These are phyloP conservation scores for Iguana delicatissima DNA, from an alignment of 2,797 vertebrate species.

Conservation along the genomic window DNA sequence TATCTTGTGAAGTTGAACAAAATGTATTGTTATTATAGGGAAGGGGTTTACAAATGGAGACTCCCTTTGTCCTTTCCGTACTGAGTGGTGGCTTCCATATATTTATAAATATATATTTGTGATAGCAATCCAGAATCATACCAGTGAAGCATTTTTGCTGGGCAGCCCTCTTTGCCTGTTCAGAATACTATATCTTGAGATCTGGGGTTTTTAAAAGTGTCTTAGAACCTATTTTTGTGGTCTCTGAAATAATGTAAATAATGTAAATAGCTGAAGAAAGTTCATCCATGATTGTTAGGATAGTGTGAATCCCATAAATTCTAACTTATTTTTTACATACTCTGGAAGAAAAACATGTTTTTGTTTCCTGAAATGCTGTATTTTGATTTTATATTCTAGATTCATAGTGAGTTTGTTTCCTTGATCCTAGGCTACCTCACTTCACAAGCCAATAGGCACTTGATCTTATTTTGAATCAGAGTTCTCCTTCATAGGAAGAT, in stretches of 20 bases:
- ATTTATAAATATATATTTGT: background rate
- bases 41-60: conserved; percentile 8
- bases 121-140: background rate
- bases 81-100: background rate
- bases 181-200: background rate
- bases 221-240: background rate
- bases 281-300: background rate
- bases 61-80: conserved; percentile 20
- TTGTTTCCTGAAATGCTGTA: background rate
- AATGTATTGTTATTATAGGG: background rate
- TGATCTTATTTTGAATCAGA: background rate
- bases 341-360: background rate
- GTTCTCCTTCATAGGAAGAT: conserved; percentile 18
- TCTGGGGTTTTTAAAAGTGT: background rate
- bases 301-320: background rate
- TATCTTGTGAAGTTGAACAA: background rate
- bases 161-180: background rate
- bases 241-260: background rate
- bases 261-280: background rate
- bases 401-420: background rate
- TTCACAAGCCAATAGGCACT: background rate
- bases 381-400: background rate
- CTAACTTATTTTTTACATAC: background rate
- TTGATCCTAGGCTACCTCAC: background rate
- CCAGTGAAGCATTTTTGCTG: background rate